phyloP scores from a whole-genome alignment of 2,113 vertebrate genomes.

The Junco hyemalis region DNA sequence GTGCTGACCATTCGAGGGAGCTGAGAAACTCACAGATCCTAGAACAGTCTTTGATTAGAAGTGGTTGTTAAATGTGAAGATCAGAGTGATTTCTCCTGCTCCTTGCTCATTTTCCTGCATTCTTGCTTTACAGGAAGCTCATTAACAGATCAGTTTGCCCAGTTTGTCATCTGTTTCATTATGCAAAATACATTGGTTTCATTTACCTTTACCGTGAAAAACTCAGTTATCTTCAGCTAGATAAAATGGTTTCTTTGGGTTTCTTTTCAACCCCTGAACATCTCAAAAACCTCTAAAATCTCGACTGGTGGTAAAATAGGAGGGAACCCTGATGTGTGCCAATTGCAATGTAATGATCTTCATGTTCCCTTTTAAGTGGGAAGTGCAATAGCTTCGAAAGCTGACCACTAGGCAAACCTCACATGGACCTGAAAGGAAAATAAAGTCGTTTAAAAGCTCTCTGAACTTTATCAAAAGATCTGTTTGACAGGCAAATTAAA shows the following conservation, averaged over 20 bases:
- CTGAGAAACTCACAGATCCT: slow-evolving; percentile 43
- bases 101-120: slow-evolving; percentile 45
- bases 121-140: slow-evolving; percentile 74
- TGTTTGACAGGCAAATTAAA: slow-evolving; percentile 65
- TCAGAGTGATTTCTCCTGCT: slow-evolving; percentile 72
- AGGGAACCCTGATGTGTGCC: slow-evolving; percentile 71
- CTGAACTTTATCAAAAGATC: slow-evolving; percentile 73
- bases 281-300: slow-evolving; percentile 75
- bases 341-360: slow-evolving; percentile 78
- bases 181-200: slow-evolving; percentile 79
- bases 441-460: slow-evolving; percentile 60
- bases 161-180: slow-evolving; percentile 81
- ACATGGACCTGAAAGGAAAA: slow-evolving; percentile 73
- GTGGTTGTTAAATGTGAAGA: slow-evolving; percentile 73
- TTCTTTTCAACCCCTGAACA: slow-evolving; percentile 73
- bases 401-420: slow-evolving; percentile 69
- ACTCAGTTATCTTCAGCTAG: slow-evolving; percentile 69
- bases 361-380: slow-evolving; percentile 72
- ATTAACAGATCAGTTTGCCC: slow-evolving; percentile 75
- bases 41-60: slow-evolving; percentile 75
- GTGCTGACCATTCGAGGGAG: neutral
- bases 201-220: slow-evolving; percentile 74
- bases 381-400: slow-evolving; percentile 69
- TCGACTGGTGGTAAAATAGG: slow-evolving; percentile 75
- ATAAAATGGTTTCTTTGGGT: slow-evolving; percentile 76